phyloP scores from a whole-genome alignment of 2,113 vertebrate species.

The Lepus timidus region DNA sequence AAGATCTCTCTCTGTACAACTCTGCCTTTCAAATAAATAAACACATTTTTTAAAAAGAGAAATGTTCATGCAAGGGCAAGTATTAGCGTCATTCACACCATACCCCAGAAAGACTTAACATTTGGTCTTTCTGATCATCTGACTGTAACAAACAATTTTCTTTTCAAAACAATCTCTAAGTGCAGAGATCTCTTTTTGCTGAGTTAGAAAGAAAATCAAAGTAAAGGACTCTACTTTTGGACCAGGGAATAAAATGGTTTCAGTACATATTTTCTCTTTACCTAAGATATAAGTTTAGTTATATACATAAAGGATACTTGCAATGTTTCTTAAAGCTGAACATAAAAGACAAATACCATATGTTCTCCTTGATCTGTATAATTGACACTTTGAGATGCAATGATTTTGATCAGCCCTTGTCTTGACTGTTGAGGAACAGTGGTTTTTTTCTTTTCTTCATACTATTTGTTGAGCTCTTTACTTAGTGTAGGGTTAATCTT shows the following conservation, averaged over 20 bases:
- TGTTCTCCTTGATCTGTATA: too few species aligned
- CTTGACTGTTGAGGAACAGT: too few species aligned
- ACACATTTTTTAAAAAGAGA: too few species aligned
- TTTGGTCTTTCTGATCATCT: constrained; percentile 34
- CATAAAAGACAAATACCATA: background rate
- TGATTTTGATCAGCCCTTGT: too few species aligned
- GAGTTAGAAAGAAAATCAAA: constrained; percentile 26
- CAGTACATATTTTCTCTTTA: background rate
- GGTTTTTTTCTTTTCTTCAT: too few species aligned
- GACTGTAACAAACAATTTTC: constrained; percentile 36
- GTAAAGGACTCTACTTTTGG: background rate
- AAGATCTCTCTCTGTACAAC: too few species aligned
- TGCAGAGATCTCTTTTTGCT: constrained; percentile 45
- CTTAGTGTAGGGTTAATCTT: too few species aligned
- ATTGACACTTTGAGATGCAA: too few species aligned
- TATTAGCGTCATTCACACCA: background rate
- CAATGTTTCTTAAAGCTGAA: constrained; percentile 12
- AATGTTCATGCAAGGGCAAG: background rate
- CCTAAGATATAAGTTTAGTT: constrained; percentile 35
- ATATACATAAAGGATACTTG: constrained; percentile 9
- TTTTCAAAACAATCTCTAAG: background rate
- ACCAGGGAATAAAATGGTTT: constrained; percentile 12
- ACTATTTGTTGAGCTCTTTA: too few species aligned
- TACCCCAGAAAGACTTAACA: background rate
- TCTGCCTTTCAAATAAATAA: too few species aligned